Conservation (phyloP, 2,113 vertebrate genomes). For the Apodemus sylvaticus region DNA sequence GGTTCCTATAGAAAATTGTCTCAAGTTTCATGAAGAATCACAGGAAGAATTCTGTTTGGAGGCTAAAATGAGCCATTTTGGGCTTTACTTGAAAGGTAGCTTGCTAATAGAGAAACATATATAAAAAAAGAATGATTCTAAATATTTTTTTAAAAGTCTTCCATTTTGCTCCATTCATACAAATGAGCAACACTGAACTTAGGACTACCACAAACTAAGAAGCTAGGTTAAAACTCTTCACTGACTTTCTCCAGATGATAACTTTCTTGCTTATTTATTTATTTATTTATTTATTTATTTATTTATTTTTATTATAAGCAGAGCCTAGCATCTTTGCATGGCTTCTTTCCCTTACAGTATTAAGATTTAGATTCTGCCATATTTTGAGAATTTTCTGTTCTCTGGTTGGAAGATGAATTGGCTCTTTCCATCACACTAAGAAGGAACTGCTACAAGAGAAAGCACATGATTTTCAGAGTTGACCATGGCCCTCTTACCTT, state of each 20-base stretch:
- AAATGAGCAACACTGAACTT: constrained; percentile 45
- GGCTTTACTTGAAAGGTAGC: constrained; percentile 34
- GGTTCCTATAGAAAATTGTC: constrained; percentile 29
- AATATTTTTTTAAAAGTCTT: constrained; percentile 30
- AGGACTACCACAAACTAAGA: not conserved
- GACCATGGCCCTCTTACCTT: not conserved
- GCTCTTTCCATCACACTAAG: not conserved
- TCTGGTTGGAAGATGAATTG: not conserved
- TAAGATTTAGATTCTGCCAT: not conserved
- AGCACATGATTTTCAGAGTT: not conserved
- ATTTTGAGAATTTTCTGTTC: not conserved
- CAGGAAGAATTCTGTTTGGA: constrained; percentile 24
- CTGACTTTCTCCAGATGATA: not conserved
- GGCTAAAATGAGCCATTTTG: constrained; percentile 48
- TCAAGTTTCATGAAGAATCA: constrained; percentile 57
- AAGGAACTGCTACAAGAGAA: not conserved
- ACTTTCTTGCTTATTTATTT: constrained; percentile 15
- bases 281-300: too few relatives aligned
- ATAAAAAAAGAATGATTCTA: constrained; percentile 45
- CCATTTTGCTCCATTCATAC: constrained; percentile 19
- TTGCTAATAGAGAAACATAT: constrained; percentile 4
- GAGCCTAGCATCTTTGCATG: not conserved
- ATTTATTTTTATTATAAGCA: constrained; percentile 26
- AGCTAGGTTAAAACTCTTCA: not conserved
- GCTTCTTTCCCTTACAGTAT: not conserved